Evolutionary conservation across 2,888 invertebrate species (phyloP).

Genomic region (Lissocephala sabroskyi): DNA sequence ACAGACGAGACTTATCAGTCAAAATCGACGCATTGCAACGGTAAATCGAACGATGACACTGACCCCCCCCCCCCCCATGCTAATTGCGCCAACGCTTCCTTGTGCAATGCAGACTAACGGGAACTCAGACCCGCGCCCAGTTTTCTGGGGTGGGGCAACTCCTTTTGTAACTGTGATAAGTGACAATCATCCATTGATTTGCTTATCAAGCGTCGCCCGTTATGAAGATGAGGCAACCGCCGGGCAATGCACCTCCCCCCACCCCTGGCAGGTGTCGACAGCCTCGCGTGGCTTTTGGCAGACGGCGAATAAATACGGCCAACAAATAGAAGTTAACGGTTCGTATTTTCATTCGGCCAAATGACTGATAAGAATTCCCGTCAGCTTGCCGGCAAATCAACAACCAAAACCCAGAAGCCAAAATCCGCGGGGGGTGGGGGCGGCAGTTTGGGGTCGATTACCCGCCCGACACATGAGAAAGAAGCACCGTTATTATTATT

Average conservation of each 20-base stretch:
- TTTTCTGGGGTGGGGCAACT: background rate
- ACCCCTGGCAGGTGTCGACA: too few relatives aligned
- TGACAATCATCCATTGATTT: too few relatives aligned
- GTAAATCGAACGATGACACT: background rate
- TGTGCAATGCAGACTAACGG: too few relatives aligned
- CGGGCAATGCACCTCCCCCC: too few relatives aligned
- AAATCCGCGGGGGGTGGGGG: too few relatives aligned
- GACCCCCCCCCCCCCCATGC: background rate
- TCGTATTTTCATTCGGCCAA: slow-evolving; percentile 28
- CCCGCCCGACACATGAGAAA: too few relatives aligned
- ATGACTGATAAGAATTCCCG: slow-evolving; percentile 49
- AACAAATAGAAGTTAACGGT: slow-evolving; percentile 3
- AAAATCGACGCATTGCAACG: background rate
- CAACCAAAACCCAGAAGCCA: too few relatives aligned
- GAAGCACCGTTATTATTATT: too few relatives aligned
- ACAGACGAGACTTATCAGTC: background rate
- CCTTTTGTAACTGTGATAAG: too few relatives aligned
- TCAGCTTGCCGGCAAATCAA: background rate
- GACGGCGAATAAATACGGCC: slow-evolving; percentile 7
- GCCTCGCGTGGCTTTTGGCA: background rate
- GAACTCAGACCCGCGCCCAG: slow-evolving; percentile 1
- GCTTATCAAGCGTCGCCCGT: too few relatives aligned
- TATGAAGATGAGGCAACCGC: too few relatives aligned
- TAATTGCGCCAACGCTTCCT: background rate
- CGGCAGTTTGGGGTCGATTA: too few relatives aligned